Evolutionary conservation across 2,888 invertebrate species (phyloP).

Genomic region (Agrotis ipsilon): DNA sequence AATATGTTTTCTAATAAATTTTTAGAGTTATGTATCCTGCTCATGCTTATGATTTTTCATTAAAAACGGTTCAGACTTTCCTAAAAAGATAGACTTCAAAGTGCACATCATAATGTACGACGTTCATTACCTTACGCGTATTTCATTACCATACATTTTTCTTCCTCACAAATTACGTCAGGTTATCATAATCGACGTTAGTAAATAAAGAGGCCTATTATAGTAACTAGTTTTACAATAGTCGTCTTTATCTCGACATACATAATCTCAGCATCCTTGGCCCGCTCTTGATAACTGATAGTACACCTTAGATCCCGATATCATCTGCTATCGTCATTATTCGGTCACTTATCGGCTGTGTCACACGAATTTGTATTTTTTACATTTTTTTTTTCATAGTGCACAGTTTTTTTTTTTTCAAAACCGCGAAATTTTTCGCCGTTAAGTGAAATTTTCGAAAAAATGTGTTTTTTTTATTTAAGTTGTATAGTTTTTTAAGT

Average conservation of each 20-base stretch:
- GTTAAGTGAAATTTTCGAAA: too few species aligned
- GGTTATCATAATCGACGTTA: background rate
- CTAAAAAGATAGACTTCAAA: too few species aligned
- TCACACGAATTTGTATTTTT: conserved; percentile 8
- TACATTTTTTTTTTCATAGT: too few species aligned
- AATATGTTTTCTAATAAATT: too few species aligned
- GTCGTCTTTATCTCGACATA: conserved; percentile 57
- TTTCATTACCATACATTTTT: too few species aligned
- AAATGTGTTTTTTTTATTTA: background rate
- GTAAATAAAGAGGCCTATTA: conserved; percentile 32
- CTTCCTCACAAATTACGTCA: background rate
- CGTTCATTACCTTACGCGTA: too few species aligned
- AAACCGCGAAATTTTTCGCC: background rate
- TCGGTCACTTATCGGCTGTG: conserved; percentile 45
- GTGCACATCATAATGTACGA: too few species aligned
- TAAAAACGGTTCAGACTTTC: too few species aligned
- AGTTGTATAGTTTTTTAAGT: too few species aligned
- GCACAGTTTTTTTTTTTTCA: background rate
- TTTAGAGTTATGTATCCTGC: too few species aligned
- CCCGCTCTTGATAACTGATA: conserved; percentile 46
- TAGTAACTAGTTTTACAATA: conserved; percentile 14
- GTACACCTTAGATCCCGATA: conserved; percentile 51
- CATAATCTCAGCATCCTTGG: conserved; percentile 65
- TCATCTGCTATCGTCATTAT: conserved; percentile 58
- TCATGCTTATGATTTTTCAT: too few species aligned